These are phyloP conservation scores for Cyanocitta stelleri DNA, from an alignment of 2,113 vertebrate genomes.

Conservation along the genomic window DNA sequence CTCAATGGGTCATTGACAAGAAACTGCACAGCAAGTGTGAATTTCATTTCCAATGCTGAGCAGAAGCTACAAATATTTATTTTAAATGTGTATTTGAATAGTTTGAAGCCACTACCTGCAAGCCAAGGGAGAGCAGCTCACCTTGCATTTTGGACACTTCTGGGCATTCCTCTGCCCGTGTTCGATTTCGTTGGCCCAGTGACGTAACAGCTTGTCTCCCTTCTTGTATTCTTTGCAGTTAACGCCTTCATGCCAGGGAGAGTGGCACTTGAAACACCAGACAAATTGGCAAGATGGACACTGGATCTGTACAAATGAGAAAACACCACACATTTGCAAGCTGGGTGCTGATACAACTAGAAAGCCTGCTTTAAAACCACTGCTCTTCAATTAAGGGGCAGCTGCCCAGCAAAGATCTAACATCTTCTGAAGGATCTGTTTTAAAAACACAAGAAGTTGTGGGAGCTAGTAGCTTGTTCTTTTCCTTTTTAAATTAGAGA, in stretches of 20 bases:
- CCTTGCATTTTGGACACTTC: conserved; percentile 97
- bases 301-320: conserved; percentile 80
- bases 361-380: background rate
- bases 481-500: background rate
- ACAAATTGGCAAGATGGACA: conserved; percentile 93
- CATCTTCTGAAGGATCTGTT: background rate
- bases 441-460: background rate
- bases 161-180: conserved; percentile 98
- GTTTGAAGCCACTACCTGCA: background rate
- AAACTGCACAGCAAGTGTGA: background rate
- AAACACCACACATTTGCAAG: background rate
- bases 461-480: background rate
- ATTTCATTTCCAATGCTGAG: background rate
- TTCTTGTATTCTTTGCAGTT: conserved; percentile 95
- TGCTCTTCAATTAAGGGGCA: background rate
- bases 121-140: conserved; percentile 53
- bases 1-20: background rate
- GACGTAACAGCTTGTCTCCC: conserved; percentile 93
- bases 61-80: background rate
- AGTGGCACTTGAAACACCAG: conserved; percentile 99
- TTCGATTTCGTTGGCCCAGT: conserved; percentile 94
- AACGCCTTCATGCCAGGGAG: conserved; percentile 95
- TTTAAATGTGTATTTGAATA: background rate
- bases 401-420: background rate
- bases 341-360: background rate